These are phyloP conservation scores for Pagrus major DNA, from an alignment of 2,113 vertebrate genomes.

Conservation along the genomic window DNA sequence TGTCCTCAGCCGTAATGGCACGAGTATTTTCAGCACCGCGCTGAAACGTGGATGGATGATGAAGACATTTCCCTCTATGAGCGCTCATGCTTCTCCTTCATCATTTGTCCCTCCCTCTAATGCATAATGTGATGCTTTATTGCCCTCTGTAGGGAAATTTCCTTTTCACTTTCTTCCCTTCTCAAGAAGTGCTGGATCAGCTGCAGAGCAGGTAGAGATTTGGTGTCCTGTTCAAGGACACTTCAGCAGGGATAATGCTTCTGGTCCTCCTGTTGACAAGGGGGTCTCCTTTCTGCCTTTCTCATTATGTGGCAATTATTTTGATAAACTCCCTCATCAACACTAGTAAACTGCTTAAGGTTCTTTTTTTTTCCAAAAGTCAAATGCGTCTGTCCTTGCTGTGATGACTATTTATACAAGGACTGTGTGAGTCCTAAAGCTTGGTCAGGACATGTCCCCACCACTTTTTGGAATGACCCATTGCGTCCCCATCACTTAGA, in stretches of 20 bases:
- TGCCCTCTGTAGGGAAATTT: conserved; percentile 36
- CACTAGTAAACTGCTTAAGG: background rate
- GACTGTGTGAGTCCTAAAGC: background rate
- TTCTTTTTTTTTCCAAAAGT: background rate
- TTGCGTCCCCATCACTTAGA: too few relatives aligned
- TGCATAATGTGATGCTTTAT: conserved; percentile 62
- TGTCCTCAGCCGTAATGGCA: conserved; percentile 57
- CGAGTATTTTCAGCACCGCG: conserved; percentile 69
- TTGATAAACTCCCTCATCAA: background rate
- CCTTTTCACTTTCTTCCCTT: conserved; percentile 25
- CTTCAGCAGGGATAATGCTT: background rate
- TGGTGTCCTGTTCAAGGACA: conserved; percentile 37
- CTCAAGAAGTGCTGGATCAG: conserved; percentile 12
- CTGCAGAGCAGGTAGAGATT: conserved; percentile 12
- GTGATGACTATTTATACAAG: background rate
- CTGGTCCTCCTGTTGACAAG: background rate
- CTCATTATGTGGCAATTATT: background rate
- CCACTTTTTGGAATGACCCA: too few relatives aligned
- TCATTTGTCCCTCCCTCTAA: conserved; percentile 47
- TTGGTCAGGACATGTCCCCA: too few relatives aligned
- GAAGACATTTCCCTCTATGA: conserved; percentile 52
- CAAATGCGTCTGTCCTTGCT: background rate
- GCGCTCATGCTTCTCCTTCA: conserved; percentile 53
- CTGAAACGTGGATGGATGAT: conserved; percentile 68
- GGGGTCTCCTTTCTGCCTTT: background rate